A percentile compares a stretch with the other conserved stretches of the same genome.
phyloP scores from a whole-genome alignment of 2,888 invertebrate genomes.

The Geophilus truncorum region DNA sequence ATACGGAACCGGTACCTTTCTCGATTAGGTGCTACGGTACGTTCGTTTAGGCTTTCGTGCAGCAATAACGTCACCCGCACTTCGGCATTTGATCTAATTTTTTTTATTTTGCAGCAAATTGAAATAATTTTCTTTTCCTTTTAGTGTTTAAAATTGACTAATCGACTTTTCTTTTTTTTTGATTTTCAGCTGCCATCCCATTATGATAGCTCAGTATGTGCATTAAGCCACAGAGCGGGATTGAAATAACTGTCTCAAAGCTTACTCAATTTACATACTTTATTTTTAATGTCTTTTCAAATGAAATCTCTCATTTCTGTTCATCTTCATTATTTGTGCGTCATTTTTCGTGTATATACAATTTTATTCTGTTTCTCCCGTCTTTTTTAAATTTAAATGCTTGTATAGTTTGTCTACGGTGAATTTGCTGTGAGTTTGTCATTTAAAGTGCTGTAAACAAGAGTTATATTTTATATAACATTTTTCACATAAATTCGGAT shows the following conservation, averaged over 20 bases:
- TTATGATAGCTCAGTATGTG: constrained; percentile 20
- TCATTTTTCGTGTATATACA: not conserved
- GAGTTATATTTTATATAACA: not conserved
- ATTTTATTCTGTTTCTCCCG: not conserved
- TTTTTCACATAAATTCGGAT: not conserved
- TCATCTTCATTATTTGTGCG: not conserved
- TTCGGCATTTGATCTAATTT: not conserved
- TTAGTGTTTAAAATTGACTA: not conserved
- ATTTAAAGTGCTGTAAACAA: not conserved
- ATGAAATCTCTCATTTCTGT: not conserved
- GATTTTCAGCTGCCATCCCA: constrained; percentile 27
- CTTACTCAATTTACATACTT: not conserved
- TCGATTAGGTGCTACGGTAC: constrained; percentile 58
- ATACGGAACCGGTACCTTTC: constrained; percentile 60
- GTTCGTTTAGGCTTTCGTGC: not conserved
- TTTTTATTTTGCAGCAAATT: not conserved
- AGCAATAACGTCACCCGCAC: not conserved
- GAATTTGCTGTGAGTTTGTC: not conserved
- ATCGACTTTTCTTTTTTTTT: not conserved
- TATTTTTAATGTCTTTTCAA: not conserved
- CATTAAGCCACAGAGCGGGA: constrained; percentile 19
- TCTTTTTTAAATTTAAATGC: not conserved
- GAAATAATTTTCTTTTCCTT: not conserved
- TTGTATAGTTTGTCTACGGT: not conserved
- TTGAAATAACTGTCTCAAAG: not conserved